Conservation (phyloP, 2,888 invertebrate species). For the Desoria tigrina region DNA sequence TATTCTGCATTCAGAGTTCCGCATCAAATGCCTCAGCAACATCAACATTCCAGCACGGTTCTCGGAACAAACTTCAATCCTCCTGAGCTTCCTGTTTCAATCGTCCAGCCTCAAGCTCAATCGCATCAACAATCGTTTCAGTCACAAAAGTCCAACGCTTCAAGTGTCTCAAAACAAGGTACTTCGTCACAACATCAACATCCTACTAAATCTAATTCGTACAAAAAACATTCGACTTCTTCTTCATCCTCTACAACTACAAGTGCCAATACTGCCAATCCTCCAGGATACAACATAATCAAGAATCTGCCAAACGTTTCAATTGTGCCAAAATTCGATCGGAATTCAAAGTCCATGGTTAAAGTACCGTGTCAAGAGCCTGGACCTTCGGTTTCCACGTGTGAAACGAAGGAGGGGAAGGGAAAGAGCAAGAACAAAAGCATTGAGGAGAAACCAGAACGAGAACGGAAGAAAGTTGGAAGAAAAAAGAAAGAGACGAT, state of each 20-base stretch:
- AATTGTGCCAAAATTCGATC: slow-evolving; percentile 52
- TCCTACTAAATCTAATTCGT: neutral
- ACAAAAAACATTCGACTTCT: neutral
- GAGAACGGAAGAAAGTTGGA: slow-evolving; percentile 30
- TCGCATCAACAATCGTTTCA: slow-evolving; percentile 26
- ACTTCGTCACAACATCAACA: slow-evolving; percentile 1
- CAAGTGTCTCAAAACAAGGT: neutral
- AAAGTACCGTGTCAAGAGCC: slow-evolving; percentile 20
- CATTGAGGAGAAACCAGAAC: slow-evolving; percentile 7
- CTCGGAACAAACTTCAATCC: slow-evolving; percentile 14
- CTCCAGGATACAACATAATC: slow-evolving; percentile 46
- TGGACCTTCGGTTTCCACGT: slow-evolving; percentile 19
- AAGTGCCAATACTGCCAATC: neutral
- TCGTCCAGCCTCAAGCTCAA: slow-evolving; percentile 43
- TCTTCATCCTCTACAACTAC: neutral
- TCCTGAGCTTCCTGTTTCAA: slow-evolving; percentile 41
- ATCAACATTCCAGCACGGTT: slow-evolving; percentile 19
- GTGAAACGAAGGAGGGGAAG: slow-evolving; percentile 15
- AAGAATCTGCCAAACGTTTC: slow-evolving; percentile 53
- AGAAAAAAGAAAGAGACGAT: slow-evolving; percentile 40
- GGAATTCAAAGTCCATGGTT: slow-evolving; percentile 42
- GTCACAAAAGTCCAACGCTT: neutral
- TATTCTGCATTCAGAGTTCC: slow-evolving; percentile 52
- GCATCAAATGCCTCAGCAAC: no score
- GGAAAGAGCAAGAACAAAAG: slow-evolving; percentile 18